Conservation (phyloP, 2,113 vertebrate species). For the Pholis gunnellus region DNA sequence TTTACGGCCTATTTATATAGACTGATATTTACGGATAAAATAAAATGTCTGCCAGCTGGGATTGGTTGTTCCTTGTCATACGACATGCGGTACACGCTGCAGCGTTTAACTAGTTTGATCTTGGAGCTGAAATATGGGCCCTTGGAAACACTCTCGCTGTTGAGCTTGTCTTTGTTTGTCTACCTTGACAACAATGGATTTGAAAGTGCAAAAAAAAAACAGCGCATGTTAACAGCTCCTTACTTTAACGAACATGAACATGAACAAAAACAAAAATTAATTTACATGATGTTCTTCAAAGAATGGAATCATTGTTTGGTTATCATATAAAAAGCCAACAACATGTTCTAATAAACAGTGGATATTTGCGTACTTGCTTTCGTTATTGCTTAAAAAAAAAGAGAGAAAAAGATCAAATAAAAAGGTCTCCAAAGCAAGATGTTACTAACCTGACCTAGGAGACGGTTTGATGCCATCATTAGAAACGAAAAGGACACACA, state of each 20-base stretch:
- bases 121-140: background rate
- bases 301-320: background rate
- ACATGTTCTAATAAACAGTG: too few relatives aligned
- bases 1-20: slow-evolving; percentile 2
- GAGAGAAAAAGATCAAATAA: too few relatives aligned
- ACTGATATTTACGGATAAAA: background rate
- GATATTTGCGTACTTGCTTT: too few relatives aligned
- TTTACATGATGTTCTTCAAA: background rate
- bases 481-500: too few relatives aligned
- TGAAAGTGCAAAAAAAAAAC: background rate
- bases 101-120: background rate
- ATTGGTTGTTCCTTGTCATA: background rate
- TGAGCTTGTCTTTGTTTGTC: background rate
- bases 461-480: background rate
- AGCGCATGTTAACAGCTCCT: background rate
- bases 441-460: background rate
- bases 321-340: background rate
- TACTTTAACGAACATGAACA: background rate
- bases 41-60: background rate
- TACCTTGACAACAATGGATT: background rate
- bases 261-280: background rate
- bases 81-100: background rate
- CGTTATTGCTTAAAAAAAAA: too few relatives aligned
- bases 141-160: background rate
- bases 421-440: background rate